Evolutionary conservation across 2,888 invertebrate species (phyloP), one percentile per base, ranked within the genome.

Genomic region (Cylindroiulus punctatus): DNA sequence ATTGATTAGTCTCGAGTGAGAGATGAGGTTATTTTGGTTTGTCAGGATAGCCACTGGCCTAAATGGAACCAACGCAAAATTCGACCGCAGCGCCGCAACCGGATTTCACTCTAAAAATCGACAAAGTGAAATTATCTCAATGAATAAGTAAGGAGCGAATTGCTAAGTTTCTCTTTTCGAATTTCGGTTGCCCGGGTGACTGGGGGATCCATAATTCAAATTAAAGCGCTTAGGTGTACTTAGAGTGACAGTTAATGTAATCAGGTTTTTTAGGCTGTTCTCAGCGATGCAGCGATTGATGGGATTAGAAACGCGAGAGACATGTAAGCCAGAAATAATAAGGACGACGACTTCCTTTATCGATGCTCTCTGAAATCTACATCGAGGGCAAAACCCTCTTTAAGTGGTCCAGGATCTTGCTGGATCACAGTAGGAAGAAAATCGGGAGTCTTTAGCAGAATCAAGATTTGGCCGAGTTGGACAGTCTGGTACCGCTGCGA

Each of bases 191-290:
- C 76, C 76, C 14, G 14, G 76, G 30, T 22, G 76, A 76, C 30
- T 76, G 30, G 2, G 30, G 22, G 76, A 76, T 76, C 76, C 76
- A 76, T 76, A 76, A 76, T 76, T 76, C 76, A 76, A 76, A 76
- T 76, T 76, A 76, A 30, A 76, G 76, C 76, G 76, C 76, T 76
- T 76, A 76, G 76, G 26, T 76, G 76, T 76, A 76, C 76, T 76
- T 30, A 76, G 76, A 76, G 76, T 76, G 76, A 76, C 76, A 76
- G 76, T 76, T 76, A 76, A 76, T 76, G 76, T 76, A 76, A 76
- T 76, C 76, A 76, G 76, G 76, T 76, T 76, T 76, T 76, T 76
- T 76, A 76, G 26, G 76, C 3, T 26, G 30, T 76, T 76, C 76
- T 30, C 30, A 76, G 76, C 76, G 76, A 76, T 30, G 30, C 76